These are phyloP conservation scores for Otis tarda DNA, from an alignment of 2,113 vertebrate genomes.

Conservation along the genomic window DNA sequence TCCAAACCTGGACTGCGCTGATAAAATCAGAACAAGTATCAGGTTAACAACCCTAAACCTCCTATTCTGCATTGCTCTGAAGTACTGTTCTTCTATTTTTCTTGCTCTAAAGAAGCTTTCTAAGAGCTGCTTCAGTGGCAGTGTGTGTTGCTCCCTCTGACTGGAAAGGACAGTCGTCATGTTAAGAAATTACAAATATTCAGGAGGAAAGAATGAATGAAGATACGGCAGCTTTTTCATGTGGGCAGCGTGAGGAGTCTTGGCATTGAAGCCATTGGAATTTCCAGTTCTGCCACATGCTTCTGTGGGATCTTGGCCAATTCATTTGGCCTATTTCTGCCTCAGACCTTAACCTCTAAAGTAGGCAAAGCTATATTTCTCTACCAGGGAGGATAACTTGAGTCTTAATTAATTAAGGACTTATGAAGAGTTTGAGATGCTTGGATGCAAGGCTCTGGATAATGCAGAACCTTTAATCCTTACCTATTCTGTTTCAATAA, in stretches of 20 bases:
- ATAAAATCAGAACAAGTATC: conserved; percentile 31
- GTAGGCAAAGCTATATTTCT: not conserved
- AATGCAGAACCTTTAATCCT: not conserved
- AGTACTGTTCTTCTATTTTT: not conserved
- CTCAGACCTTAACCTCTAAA: not conserved
- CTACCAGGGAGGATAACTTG: not conserved
- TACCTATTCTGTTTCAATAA: not conserved
- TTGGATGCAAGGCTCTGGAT: not conserved
- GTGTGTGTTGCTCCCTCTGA: not conserved
- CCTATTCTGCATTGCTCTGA: conserved; percentile 5
- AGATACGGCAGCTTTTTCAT: not conserved
- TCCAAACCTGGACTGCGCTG: not conserved
- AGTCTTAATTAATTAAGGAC: conserved; percentile 9
- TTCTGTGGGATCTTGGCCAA: not conserved
- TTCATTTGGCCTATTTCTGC: not conserved
- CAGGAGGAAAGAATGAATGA: not conserved
- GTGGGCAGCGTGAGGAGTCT: not conserved
- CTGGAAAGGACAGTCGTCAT: not conserved
- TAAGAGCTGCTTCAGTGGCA: not conserved
- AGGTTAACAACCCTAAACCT: conserved; percentile 7
- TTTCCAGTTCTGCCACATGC: not conserved
- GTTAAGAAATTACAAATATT: not conserved
- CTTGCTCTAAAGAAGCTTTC: not conserved
- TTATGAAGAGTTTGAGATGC: not conserved
- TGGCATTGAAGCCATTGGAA: not conserved